Evolutionary conservation across 2,113 vertebrate genomes (phyloP).

Genomic region (Procavia capensis): DNA sequence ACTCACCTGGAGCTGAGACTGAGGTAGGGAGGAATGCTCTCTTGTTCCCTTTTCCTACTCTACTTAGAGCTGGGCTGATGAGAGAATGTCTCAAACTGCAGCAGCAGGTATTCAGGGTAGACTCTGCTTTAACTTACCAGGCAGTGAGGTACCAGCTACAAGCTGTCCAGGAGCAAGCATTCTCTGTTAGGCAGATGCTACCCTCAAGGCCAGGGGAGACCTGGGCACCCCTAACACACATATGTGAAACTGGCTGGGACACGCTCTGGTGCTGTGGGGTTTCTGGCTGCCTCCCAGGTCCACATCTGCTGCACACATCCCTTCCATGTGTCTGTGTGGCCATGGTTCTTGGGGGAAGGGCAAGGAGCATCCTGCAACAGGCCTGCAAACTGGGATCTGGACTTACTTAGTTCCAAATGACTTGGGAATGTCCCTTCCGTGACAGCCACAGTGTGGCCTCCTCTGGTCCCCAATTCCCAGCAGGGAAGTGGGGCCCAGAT

Average conservation of each 20-base stretch:
- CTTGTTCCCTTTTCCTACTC: neutral
- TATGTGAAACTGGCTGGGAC: neutral
- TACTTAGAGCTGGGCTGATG: neutral
- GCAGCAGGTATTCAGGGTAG: neutral
- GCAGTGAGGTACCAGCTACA: neutral
- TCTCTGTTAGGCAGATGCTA: neutral
- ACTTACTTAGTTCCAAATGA: conserved; percentile 80
- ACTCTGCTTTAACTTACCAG: conserved; percentile 27
- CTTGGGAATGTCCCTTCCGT: conserved; percentile 78
- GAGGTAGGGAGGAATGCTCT: neutral
- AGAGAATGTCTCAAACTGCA: neutral
- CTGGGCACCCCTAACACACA: neutral
- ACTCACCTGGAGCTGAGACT: neutral
- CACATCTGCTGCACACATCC: conserved; percentile 73
- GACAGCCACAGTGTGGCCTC: conserved; percentile 55
- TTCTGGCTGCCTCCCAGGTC: conserved; percentile 72
- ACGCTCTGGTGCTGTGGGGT: conserved; percentile 51
- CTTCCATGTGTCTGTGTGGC: conserved; percentile 75
- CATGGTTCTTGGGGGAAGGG: conserved; percentile 56
- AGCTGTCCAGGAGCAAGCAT: neutral
- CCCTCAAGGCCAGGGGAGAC: neutral
- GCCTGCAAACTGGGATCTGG: conserved; percentile 74
- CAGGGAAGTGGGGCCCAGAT: conserved; percentile 59
- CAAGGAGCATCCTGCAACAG: conserved; percentile 57
- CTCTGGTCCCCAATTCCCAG: conserved; percentile 37